Base-by-base conservation (phyloP, 2,888 invertebrate genomes). In the Mechanitis mazaeus region DNA sequence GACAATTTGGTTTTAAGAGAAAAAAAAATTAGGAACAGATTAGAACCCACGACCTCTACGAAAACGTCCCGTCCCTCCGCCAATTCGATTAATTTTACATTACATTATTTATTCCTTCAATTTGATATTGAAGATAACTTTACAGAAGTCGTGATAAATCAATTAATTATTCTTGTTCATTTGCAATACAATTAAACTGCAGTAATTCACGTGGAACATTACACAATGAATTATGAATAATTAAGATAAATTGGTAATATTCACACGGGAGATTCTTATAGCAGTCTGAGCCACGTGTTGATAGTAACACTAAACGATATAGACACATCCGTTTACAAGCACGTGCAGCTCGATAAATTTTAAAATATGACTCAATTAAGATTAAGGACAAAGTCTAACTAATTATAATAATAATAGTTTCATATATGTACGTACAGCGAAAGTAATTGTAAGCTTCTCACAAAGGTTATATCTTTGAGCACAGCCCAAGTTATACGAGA, bases 201-300 rank as follows among this genome's bases (percentile, higher is more conserved):
- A 62, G 28, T 46, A 53, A 60, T 65, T 64, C 69, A 71, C 64
- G 67, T 69, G 67, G 54, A 56, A 20, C 56, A 33, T 56, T 58
- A 65, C 60, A 63, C 62, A 61, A 63, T 55, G 57, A 60, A 63
- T 55, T 47, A 20, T 20, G 20, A 61, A 54, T 59, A 47, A 56
- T 56, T 58, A 55, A 60, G 57, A 55, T 61, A 63, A 65, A 57
- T 57, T 55, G 53, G 57, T 60, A 53, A 63, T 60, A 46, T 64
- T 56, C 71, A 74, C 75, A 76, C 78, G 75, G 75, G 74, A 75
- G 71, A 72, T 68, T 68, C 60, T 68, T 54, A 72, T 81, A 80
- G 81, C 80, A 82, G 83, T 68, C 61, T 64, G 54, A 31, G 68
- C 74, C 82, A 84, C 83, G 85, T 85, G 84, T 69, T 70, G 68